Percentiles rank a stretch among this genome's conserved stretches.
Evolutionary conservation across 2,888 invertebrate genomes (phyloP).

Genomic region (Eueremaeus valkanovi): DNA sequence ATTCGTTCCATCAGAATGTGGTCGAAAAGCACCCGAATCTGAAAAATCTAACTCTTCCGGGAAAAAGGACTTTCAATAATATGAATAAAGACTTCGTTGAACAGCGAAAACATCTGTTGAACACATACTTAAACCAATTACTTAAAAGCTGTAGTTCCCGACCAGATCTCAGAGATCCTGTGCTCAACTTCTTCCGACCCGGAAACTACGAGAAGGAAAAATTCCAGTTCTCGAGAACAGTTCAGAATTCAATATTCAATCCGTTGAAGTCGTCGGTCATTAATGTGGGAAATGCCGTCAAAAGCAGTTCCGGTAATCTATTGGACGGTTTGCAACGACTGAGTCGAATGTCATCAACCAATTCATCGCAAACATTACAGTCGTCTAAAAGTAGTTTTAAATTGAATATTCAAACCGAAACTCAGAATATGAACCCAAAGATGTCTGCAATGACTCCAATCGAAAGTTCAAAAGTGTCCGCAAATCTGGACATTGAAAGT

Average conservation of each 20-base stretch:
- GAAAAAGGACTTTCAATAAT: conserved; percentile 90
- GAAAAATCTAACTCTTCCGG: conserved; percentile 71
- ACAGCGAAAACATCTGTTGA: conserved; percentile 68
- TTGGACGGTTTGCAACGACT: conserved; percentile 65
- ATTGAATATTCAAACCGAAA: not conserved
- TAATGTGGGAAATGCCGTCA: conserved; percentile 67
- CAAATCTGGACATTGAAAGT: conserved; percentile 49
- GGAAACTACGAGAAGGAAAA: conserved; percentile 65
- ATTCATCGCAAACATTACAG: not conserved
- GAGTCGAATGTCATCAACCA: conserved; percentile 14
- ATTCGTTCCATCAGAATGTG: conserved; percentile 76
- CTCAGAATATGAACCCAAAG: not conserved
- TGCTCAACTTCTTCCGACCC: conserved; percentile 64
- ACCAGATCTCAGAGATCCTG: conserved; percentile 59
- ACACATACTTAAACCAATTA: conserved; percentile 66
- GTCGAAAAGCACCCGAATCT: conserved; percentile 55
- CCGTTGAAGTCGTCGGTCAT: conserved; percentile 78
- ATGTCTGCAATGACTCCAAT: not conserved
- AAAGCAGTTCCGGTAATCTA: conserved; percentile 82
- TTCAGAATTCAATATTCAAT: conserved; percentile 60
- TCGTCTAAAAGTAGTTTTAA: not conserved
- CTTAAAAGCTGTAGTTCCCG: conserved; percentile 56
- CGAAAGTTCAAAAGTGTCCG: conserved; percentile 43
- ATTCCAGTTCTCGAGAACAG: conserved; percentile 53
- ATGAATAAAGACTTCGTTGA: conserved; percentile 74